Base-by-base conservation (phyloP, 2,113 vertebrate genomes). In the Psittacula cyanocephala region DNA sequence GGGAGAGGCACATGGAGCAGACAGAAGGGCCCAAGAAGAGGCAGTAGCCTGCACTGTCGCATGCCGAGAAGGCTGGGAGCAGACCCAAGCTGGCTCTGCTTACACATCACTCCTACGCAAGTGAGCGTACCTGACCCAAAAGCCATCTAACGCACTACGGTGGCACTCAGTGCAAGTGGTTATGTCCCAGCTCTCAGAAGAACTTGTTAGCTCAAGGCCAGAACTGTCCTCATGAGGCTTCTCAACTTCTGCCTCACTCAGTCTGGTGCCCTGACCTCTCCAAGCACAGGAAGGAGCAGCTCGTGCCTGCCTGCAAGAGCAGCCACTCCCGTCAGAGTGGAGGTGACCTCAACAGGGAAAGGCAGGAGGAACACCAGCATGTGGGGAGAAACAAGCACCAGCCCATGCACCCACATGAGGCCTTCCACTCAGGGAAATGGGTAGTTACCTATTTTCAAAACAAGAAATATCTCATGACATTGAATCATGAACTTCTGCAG, bases 21-120 rank as follows among this genome's bases (percentile, higher is more conserved):
- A 53, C 22, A 50, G 59, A 64, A 35, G 47, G 63, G 35, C 23
- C 43, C 27, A 23, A 8, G 44, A 15, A 84, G 77, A 69, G 27
- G 44, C 1, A 2, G 47, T 8, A 62, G 81, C 37, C 60, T 41
- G 24, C 25, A 35, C 62, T 63, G 89, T 47, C 12, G 62, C 13
- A 8, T 23, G 46, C 68, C 0, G 0, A 41, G 65, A 24, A 13
- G 52, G 53, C 28, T 16, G 12, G 39, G 33, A 70, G 41, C 46
- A 62, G 62, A n/a, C 17, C 29, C 0, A 0, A 28, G 65, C 57
- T 71, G 62, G 31, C 35, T 23, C 44, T 50, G 53, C 29, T 10
- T 0, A 5, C 44, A 12, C 3, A 5, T 44, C 3, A 2, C 41
- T n/a, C 3, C 0, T 8, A 4, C 6, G 0, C 8, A 25, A 0